phyloP scores from a whole-genome alignment of 2,113 vertebrate species.

The Dolichotis patagonum region DNA sequence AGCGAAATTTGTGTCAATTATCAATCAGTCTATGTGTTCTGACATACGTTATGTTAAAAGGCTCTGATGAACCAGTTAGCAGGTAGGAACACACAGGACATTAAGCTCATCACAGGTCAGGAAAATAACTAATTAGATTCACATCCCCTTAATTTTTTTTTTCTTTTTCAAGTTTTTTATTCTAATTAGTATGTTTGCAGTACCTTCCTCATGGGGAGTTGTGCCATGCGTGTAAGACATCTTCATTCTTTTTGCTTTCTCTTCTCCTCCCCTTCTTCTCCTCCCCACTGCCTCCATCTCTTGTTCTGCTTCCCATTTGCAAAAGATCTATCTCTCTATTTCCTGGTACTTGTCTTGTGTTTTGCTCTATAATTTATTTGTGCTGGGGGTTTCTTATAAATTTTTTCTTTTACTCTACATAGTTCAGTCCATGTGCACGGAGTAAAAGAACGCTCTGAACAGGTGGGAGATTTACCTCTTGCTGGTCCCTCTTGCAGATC shows the following conservation, averaged over 20 bases:
- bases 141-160: neutral
- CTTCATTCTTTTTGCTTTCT: neutral
- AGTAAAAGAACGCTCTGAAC: neutral
- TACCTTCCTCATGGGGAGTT: neutral
- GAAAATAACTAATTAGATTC: neutral
- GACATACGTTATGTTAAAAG: neutral
- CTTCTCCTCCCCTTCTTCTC: neutral
- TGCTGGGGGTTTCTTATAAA: neutral
- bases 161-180: neutral
- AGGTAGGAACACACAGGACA: neutral
- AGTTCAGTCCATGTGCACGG: neutral
- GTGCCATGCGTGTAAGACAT: neutral
- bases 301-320: neutral
- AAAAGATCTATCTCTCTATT: neutral
- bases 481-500: conserved; percentile 85
- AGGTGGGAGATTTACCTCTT: neutral
- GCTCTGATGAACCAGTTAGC: neutral
- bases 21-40: neutral
- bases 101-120: neutral
- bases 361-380: neutral
- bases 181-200: neutral
- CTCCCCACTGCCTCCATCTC: neutral
- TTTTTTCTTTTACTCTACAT: neutral
- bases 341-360: neutral
- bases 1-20: neutral